A percentile compares a stretch with the other conserved stretches of the same genome.
These are phyloP conservation scores for Girardia tigrina DNA, from an alignment of 2,888 invertebrate species.

Conservation along the genomic window DNA sequence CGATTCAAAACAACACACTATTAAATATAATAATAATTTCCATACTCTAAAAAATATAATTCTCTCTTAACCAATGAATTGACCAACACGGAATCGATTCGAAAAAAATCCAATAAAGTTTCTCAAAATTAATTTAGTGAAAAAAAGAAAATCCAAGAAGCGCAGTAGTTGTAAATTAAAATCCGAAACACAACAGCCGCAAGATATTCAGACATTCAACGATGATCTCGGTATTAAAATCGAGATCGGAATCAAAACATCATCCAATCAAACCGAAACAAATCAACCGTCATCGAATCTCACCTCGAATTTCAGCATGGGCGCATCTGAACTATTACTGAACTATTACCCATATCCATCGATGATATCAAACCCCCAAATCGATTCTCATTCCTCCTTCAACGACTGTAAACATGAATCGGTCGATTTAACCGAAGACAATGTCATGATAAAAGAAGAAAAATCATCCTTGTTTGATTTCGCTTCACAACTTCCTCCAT, in stretches of 20 bases:
- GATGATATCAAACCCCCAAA: background rate
- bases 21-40: too few relatives aligned
- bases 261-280: background rate
- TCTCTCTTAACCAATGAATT: too few relatives aligned
- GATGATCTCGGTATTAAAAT: constrained; percentile 1
- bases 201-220: background rate
- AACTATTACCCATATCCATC: background rate
- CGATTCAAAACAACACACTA: too few relatives aligned
- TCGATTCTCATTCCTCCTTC: too few relatives aligned
- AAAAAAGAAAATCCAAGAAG: background rate
- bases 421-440: background rate
- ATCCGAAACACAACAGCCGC: background rate
- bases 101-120: too few relatives aligned
- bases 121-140: background rate
- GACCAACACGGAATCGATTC: too few relatives aligned
- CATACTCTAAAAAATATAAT: too few relatives aligned
- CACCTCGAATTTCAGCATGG: background rate
- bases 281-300: background rate
- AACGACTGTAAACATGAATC: background rate
- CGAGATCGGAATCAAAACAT: background rate
- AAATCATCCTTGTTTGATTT: background rate
- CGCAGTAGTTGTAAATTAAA: background rate
- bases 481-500: too few relatives aligned
- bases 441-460: background rate
- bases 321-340: background rate